Evolutionary conservation across 2,113 vertebrate species (phyloP).

Genomic region (Nothoprocta perdicaria): DNA sequence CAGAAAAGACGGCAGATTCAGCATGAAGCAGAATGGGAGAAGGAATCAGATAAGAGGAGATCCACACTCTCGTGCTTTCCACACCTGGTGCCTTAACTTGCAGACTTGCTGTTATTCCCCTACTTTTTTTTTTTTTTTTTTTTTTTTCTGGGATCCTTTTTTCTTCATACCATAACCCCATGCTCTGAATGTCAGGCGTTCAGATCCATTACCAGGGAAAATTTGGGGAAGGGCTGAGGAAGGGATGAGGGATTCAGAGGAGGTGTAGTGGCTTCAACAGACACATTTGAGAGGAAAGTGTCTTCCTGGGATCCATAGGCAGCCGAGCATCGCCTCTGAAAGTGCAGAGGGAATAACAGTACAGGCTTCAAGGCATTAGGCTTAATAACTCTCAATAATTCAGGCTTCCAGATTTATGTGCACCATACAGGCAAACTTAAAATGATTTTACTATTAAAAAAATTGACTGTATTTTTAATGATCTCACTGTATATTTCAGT

Average conservation of each 20-base stretch:
- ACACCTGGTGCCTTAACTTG: background rate
- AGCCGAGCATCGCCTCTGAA: background rate
- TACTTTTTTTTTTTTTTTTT: background rate
- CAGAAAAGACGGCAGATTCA: constrained; percentile 56
- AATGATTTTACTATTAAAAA: constrained; percentile 56
- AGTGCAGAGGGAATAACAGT: background rate
- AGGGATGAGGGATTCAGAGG: background rate
- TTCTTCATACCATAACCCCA: background rate
- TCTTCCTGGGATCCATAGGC: background rate
- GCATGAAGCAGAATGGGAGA: background rate
- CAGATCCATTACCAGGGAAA: background rate
- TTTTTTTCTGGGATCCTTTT: background rate
- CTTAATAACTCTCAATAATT: constrained; percentile 18
- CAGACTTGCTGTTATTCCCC: background rate
- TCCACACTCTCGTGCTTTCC: background rate
- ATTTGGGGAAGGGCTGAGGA: background rate
- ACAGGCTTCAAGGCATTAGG: background rate
- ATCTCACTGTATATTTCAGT: constrained; percentile 44
- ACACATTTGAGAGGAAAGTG: background rate
- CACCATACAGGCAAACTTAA: constrained; percentile 40
- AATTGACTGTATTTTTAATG: constrained; percentile 56
- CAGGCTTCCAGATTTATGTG: constrained; percentile 24
- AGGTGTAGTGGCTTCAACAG: fast-evolving
- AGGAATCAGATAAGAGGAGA: constrained; percentile 16
- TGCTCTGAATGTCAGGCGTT: background rate